Evolutionary conservation across 2,113 vertebrate genomes (phyloP).

Genomic region (Corydoras sp.): DNA sequence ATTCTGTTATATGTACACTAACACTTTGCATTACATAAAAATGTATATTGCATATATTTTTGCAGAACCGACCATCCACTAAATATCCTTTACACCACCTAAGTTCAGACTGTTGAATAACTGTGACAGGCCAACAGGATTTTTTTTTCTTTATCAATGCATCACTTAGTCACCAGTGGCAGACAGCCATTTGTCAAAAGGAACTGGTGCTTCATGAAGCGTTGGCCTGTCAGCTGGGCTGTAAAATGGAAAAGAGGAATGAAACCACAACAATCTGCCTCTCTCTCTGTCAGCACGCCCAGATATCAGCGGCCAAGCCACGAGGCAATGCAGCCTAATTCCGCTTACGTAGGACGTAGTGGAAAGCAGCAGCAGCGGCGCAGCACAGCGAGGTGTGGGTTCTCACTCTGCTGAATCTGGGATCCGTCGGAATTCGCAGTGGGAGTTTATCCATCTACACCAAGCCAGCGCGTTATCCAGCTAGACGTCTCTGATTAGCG

Average conservation of each 20-base stretch:
- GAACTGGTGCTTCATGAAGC: constrained; percentile 32
- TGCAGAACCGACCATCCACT: no score
- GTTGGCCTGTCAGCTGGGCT: constrained; percentile 25
- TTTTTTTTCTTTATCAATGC: constrained; percentile 25
- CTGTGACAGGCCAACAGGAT: constrained; percentile 12
- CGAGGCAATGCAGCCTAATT: constrained; percentile 32
- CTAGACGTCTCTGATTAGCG: constrained; percentile 24
- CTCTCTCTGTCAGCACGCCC: constrained; percentile 37
- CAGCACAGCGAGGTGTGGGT: constrained; percentile 13
- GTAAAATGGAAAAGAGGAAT: constrained; percentile 17
- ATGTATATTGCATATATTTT: no score
- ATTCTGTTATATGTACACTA: neutral
- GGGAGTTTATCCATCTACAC: constrained; percentile 29
- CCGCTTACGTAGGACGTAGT: constrained; percentile 4
- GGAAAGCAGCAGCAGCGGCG: constrained; percentile 4
- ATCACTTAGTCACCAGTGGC: constrained; percentile 28
- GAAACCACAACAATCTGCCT: constrained; percentile 31
- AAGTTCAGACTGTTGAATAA: constrained; percentile 19
- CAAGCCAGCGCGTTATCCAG: constrained; percentile 9
- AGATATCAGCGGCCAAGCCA: constrained; percentile 33
- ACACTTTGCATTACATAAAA: no score
- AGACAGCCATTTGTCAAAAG: constrained; percentile 35
- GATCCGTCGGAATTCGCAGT: constrained; percentile 17
- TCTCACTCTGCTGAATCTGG: constrained; percentile 12
- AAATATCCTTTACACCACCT: neutral